Base-by-base conservation (phyloP, 2,888 invertebrate species). In the Brassicogethes aeneus region DNA sequence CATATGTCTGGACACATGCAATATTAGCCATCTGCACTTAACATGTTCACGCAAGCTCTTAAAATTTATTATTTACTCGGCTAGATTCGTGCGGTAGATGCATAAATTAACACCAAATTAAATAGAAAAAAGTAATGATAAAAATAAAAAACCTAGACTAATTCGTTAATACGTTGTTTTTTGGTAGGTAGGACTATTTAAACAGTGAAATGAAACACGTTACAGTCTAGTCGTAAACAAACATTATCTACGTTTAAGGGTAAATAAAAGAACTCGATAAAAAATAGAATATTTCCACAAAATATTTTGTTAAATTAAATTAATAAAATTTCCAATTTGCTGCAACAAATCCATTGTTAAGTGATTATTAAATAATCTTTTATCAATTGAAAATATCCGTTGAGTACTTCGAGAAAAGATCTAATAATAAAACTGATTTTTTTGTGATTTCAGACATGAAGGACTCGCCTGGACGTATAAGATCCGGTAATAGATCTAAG, bases 41-140 rank as follows among this genome's bases (percentile, higher is more conserved):
- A 45, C 46, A 41, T 36, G 39, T 38, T 46, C 56, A 58, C 55
- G 54, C 55, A 48, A 54, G 42, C 44, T 47, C 46, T 49, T 37
- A 47, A 48, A 56, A 56, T 56, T 57, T 56, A 55, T 55, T 55
- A 53, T 54, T 56, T 51, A 52, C 55, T 42, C 44, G 45, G 46
- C 47, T 48, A 52, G 54, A 55, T 60, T 59, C 60, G 60, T 61
- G 61, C 51, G 52, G 47, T 51, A 53, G 54, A 53, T 55, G 59
- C 58, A 61, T 61, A 60, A 61, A 62, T 64, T 62, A 62, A 55
- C 61, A 58, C 60, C 57, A 56, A 57, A 61, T 60, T 62, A 64
- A 60, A 61, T 56, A 59, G 53, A 55, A 53, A 53, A 52, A 51
- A 54, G 51, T 48, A 51, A 49, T 40, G 40, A 36, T 14, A 38